Evolutionary conservation across 1,140 invertebrate genomes (phyloP), one percentile per base, ranked within the genome.

Genomic region (Drosophila serrata): DNA sequence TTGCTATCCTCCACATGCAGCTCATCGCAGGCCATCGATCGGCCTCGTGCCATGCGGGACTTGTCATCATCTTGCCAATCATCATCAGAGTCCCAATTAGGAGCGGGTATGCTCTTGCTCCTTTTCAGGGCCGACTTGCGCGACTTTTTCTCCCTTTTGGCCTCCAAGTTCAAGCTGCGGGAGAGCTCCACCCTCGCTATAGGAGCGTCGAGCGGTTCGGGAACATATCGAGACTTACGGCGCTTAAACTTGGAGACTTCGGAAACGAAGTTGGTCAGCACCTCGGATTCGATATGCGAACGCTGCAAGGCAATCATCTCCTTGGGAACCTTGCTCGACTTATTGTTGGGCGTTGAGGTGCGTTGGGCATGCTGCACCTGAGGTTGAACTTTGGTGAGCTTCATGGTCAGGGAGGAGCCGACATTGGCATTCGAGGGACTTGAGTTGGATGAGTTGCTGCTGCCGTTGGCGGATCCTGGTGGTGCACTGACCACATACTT

Each of bases 211-310:
- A 67, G 60, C 6, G 40, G 33, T 0, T 49, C 67, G 5, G 57
- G n/a, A 8, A 27, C 27, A 24, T 58, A 24, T 1, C 84, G 73
- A 2, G 88, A 84, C 31, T 91, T 91, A 29, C 82, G 75, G 0
- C 79, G 72, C 65, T 91, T 91, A 8, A 87, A 39, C 24, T 76
- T 85, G 9, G 59, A 56, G 12, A 59, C 59, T 4, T 78, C 88
- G 9, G 62, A 67, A 6, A 92, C 81, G 73, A 79, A 93, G 51
- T 88, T 86, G 9, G 81, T 81, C 9, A 93, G 69, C 15, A 93
- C 75, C 61, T 93, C 69, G 24, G 91, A 93, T 12, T 91, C 92
- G 43, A 77, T 86, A 9, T 91, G 79, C 0, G 92, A 84, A 11
- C 79, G 81, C 48, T 93, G 82, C 19, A 93, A 27, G 6, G 87